Base-by-base conservation (phyloP, 2,113 vertebrate genomes). In the Porphyrio hochstetteri region DNA sequence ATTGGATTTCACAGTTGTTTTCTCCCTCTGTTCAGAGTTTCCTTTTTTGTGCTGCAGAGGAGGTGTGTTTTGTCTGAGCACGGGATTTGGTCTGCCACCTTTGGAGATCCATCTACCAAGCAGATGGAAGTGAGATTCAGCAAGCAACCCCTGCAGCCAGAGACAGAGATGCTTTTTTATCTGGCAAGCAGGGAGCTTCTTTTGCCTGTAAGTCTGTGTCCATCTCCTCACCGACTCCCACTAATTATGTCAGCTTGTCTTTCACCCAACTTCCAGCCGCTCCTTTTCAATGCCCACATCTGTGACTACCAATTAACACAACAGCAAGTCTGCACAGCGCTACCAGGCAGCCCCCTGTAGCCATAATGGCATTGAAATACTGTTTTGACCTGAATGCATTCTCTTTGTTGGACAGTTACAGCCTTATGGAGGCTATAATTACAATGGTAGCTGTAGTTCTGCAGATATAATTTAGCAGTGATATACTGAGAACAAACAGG, bases 221-320 rank as follows among this genome's bases (percentile, higher is more conserved):
- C 60, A n/a, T 27, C 33, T 86, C 90, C 79, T 91, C 83, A 81
- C 24, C 25, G 96, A 5, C 80, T 90, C 85, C 48, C 59, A 36
- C 91, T 97, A 96, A 97, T 95, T 88, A 93, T 79, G 80, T 92
- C 91, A 87, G 90, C 84, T 83, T 95, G 92, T 91, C 88, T 97
- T 96, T 97, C 91, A 91, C 82, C 82, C 71, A 77, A 55, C 85
- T 89, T 95, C 89, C 87, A 92, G 75, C 38, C n/a, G 13, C 95
- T 79, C 63, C 71, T 90, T 93, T 92, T 95, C 93, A 86, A 86
- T 84, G 86, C 95, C 94, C 88, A 82, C 86, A 97, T 95, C 96
- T 97, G 93, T 91, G 96, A 93, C 96, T 95, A 93, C 94, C 92
- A 96, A 96, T 96, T 97, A 98, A 85, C 94, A 91, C 78, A 89